phyloP scores from a whole-genome alignment of 2,888 invertebrate genomes.

The Chromoteleia sp. region DNA sequence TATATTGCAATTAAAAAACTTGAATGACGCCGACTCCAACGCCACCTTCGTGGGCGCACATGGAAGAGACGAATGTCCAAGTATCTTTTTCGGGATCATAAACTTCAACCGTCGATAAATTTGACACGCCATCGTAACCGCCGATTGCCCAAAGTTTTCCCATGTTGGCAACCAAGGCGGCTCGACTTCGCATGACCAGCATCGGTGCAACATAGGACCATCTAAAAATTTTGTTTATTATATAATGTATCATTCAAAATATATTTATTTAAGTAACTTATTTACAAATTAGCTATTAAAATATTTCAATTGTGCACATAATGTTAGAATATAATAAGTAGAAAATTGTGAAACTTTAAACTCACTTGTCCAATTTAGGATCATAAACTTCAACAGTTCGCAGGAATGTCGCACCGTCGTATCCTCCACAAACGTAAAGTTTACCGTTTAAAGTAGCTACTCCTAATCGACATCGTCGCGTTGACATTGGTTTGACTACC shows the following conservation, averaged over 20 bases:
- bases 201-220: slow-evolving; percentile 92
- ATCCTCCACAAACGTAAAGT: slow-evolving; percentile 93
- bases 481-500: slow-evolving; percentile 91
- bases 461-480: slow-evolving; percentile 92
- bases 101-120: slow-evolving; percentile 93
- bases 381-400: slow-evolving; percentile 93
- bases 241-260: too few relatives aligned
- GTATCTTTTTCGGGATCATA: slow-evolving; percentile 90
- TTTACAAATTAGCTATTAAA: too few relatives aligned
- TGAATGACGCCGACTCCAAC: slow-evolving; percentile 95
- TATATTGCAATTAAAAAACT: slow-evolving; percentile 76
- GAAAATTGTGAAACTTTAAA: slow-evolving; percentile 60
- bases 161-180: slow-evolving; percentile 93
- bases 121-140: slow-evolving; percentile 92
- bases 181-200: slow-evolving; percentile 93
- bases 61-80: slow-evolving; percentile 91
- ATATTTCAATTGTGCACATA: too few relatives aligned
- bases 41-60: slow-evolving; percentile 95
- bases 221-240: slow-evolving; percentile 78
- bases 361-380: slow-evolving; percentile 88
- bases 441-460: slow-evolving; percentile 93
- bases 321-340: too few relatives aligned
- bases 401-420: slow-evolving; percentile 93
- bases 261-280: too few relatives aligned
- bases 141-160: slow-evolving; percentile 94